Conservation (phyloP, 2,113 vertebrate species). For the Larimichthys crocea region DNA sequence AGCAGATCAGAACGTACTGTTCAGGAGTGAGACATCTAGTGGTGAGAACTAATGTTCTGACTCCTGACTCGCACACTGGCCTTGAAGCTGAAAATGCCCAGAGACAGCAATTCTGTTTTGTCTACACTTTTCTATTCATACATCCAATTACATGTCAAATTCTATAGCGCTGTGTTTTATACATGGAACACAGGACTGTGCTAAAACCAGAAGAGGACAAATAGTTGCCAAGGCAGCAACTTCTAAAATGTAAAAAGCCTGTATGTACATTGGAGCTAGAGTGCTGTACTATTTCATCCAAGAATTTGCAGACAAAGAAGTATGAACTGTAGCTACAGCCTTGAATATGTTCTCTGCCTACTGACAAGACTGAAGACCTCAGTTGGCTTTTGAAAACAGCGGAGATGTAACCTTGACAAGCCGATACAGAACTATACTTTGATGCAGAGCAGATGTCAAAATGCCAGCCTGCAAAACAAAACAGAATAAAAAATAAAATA, state of each 20-base stretch:
- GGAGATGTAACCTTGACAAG: slow-evolving; percentile 53
- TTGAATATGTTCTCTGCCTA: slow-evolving; percentile 12
- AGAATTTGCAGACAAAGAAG: background rate
- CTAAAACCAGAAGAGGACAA: slow-evolving; percentile 2
- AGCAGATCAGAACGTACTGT: slow-evolving; percentile 20
- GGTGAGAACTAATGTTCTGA: slow-evolving; percentile 11
- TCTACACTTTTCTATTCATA: background rate
- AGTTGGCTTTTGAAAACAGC: slow-evolving; percentile 33
- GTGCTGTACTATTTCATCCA: background rate
- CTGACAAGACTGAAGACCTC: background rate
- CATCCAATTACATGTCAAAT: background rate
- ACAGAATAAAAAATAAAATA: background rate
- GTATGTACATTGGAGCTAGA: background rate
- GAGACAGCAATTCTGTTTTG: slow-evolving; percentile 15
- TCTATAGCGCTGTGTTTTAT: background rate
- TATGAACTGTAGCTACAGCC: background rate
- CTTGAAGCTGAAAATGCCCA: slow-evolving; percentile 35
- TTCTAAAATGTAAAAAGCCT: background rate
- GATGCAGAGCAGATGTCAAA: slow-evolving; percentile 33
- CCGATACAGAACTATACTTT: slow-evolving; percentile 22
- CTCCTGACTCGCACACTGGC: background rate
- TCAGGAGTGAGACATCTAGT: slow-evolving; percentile 42
- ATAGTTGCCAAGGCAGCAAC: slow-evolving; percentile 14
- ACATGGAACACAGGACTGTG: background rate
- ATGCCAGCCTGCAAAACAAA: slow-evolving; percentile 1